Percentiles rank a stretch among this genome's conserved stretches.
Conservation (phyloP, 2,888 invertebrate genomes). For the Tenodera sinensis region DNA sequence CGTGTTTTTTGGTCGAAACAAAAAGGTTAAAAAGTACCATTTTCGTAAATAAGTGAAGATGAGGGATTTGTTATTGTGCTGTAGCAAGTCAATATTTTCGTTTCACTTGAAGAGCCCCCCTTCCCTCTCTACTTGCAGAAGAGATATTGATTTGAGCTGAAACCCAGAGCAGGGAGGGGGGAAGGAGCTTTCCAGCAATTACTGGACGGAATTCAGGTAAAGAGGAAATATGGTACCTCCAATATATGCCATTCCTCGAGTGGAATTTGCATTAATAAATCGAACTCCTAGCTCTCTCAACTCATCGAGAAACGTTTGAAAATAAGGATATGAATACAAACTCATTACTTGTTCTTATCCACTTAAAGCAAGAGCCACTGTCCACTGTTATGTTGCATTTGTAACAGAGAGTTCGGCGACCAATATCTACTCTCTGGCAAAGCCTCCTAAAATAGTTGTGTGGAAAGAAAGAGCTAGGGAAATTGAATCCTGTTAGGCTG, state of each 20-base stretch:
- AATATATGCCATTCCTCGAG: neutral
- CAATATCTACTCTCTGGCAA: no score
- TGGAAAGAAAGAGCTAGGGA: no score
- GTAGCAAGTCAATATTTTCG: conserved; percentile 4
- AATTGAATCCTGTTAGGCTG: no score
- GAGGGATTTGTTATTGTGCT: neutral
- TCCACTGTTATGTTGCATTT: no score
- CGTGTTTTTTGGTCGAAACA: neutral
- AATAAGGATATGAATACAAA: no score
- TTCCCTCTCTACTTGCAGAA: neutral
- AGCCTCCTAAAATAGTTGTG: no score
- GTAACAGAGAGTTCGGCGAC: no score
- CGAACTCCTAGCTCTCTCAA: no score
- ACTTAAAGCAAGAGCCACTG: no score
- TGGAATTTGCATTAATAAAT: no score
- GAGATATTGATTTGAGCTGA: neutral
- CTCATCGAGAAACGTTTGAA: no score
- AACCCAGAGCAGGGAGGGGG: neutral
- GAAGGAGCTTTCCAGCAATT: neutral
- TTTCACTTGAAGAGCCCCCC: neutral
- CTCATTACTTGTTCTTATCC: no score
- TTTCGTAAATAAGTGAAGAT: neutral
- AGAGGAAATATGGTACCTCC: neutral
- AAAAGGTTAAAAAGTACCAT: neutral
- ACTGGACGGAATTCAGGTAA: neutral